These are phyloP conservation scores for Pampusana beccarii DNA, from an alignment of 2,113 vertebrate species.

Conservation along the genomic window DNA sequence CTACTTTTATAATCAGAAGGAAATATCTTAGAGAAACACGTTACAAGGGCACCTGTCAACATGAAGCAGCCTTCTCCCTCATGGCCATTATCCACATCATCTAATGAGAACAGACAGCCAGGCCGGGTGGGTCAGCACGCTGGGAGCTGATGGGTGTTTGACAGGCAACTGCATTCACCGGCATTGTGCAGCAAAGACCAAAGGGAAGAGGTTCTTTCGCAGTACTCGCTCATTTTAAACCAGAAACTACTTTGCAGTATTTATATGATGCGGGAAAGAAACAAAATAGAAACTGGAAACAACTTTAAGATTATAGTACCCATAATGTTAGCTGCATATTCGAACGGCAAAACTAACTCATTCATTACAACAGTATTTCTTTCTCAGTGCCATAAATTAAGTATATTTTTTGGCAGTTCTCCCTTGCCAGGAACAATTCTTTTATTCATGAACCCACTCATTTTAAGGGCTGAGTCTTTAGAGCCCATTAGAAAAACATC, in stretches of 20 bases:
- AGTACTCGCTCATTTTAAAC: not conserved
- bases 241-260: not conserved
- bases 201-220: not conserved
- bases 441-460: conserved; percentile 18
- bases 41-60: not conserved
- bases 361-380: conserved; percentile 48
- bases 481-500: conserved; percentile 33
- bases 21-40: not conserved
- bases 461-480: conserved; percentile 32
- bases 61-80: not conserved
- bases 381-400: conserved; percentile 38
- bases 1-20: not conserved
- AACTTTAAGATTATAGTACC: not conserved
- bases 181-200: not conserved
- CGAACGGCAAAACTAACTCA: not conserved
- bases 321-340: not conserved
- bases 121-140: not conserved
- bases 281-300: conserved; percentile 9
- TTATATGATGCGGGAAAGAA: not conserved
- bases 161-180: not conserved
- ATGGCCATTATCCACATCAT: not conserved
- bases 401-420: conserved; percentile 13
- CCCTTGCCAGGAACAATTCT: conserved; percentile 5
- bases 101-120: not conserved
- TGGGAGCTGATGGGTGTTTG: rapidly evolving